These are phyloP conservation scores for Ptychoptera albimana DNA, from an alignment of 2,888 invertebrate species.

Conservation along the genomic window DNA sequence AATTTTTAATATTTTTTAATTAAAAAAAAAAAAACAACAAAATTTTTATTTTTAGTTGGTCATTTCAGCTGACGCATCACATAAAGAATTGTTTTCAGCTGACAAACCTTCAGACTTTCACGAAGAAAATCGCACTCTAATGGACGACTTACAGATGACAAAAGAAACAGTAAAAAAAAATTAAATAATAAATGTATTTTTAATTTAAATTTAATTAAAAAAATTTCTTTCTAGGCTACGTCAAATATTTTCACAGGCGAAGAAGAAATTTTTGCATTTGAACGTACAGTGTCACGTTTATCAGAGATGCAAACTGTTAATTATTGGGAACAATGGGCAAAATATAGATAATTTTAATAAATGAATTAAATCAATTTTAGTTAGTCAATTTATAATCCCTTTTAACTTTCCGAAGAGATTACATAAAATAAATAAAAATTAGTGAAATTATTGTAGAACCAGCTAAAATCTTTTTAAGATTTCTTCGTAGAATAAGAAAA, in stretches of 20 bases:
- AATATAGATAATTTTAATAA: slow-evolving; percentile 26
- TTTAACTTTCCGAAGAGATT: too few relatives aligned
- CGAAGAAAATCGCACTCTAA: slow-evolving; percentile 72
- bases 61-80: slow-evolving; percentile 63
- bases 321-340: slow-evolving; percentile 81
- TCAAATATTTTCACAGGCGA: slow-evolving; percentile 93
- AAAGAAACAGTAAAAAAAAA: slow-evolving; percentile 45
- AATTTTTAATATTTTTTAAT: neutral
- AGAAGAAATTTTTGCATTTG: slow-evolving; percentile 95
- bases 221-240: slow-evolving; percentile 39
- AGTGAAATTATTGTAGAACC: too few relatives aligned
- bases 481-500: too few relatives aligned
- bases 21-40: too few relatives aligned
- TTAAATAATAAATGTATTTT: slow-evolving; percentile 5
- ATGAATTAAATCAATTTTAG: too few relatives aligned
- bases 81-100: slow-evolving; percentile 55
- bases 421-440: too few relatives aligned
- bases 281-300: slow-evolving; percentile 81
- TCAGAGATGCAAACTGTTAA: slow-evolving; percentile 91
- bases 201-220: slow-evolving; percentile 1
- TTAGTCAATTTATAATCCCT: too few relatives aligned
- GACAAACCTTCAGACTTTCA: slow-evolving; percentile 36
- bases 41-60: slow-evolving; percentile 46
- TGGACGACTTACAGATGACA: slow-evolving; percentile 88
- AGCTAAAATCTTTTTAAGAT: too few relatives aligned